phyloP scores from a whole-genome alignment of 2,113 vertebrate species.

The Lipophrys pholis region DNA sequence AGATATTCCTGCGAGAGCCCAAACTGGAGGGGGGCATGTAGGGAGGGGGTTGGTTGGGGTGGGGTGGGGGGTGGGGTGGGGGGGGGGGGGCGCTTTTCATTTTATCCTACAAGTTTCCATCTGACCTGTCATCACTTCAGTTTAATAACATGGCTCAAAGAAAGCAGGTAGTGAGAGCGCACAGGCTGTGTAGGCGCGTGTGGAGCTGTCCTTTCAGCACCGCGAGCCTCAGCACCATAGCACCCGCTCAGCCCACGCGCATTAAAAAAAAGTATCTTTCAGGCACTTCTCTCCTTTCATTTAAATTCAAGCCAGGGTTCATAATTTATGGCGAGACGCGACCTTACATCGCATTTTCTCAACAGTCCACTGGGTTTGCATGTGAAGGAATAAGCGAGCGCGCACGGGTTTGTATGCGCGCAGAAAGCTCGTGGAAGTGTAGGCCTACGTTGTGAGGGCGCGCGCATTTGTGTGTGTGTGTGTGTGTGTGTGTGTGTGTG shows the following conservation, averaged over 20 bases:
- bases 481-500: conserved; percentile 13
- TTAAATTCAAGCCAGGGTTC: conserved; percentile 40
- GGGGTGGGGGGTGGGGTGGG: no score
- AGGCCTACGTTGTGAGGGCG: not conserved
- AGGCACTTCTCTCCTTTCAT: conserved; percentile 30
- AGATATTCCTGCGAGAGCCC: conserved; percentile 6
- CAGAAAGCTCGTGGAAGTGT: not conserved
- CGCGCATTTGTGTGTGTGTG: conserved; percentile 3
- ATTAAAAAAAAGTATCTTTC: conserved; percentile 26
- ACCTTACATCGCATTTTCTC: conserved; percentile 52
- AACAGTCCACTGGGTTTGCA: conserved; percentile 37
- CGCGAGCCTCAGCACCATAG: conserved; percentile 79
- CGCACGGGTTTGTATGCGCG: conserved; percentile 14
- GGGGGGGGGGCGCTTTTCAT: conserved; percentile 11
- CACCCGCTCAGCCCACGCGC: conserved; percentile 59
- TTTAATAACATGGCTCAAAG: conserved; percentile 49
- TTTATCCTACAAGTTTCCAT: conserved; percentile 34
- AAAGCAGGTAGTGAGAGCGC: conserved; percentile 38
- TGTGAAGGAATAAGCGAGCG: conserved; percentile 36
- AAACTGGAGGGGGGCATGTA: conserved; percentile 1
- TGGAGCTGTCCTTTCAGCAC: conserved; percentile 86
- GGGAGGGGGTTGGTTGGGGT: no score
- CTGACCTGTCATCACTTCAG: conserved; percentile 40
- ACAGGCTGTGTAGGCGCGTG: conserved; percentile 59
- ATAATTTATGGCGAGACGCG: conserved; percentile 50